Percentiles rank a stretch among this genome's conserved stretches.
These are phyloP conservation scores for Pollenia labialis DNA, from an alignment of 2,888 invertebrate genomes.

Conservation along the genomic window DNA sequence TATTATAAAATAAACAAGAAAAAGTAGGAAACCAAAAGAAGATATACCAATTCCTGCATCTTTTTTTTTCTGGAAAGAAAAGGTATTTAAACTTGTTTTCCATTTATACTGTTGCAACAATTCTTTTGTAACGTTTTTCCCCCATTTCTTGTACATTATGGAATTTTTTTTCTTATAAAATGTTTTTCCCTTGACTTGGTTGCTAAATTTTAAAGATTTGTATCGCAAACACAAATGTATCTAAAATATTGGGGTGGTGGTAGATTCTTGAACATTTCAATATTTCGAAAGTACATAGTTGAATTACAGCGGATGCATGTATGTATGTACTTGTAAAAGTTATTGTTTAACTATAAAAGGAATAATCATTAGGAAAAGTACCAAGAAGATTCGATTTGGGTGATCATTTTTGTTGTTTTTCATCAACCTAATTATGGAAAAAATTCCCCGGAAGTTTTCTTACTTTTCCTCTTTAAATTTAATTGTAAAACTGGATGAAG, in stretches of 20 bases:
- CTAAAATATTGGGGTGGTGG: background rate
- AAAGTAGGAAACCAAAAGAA: background rate
- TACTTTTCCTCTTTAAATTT: too few species aligned
- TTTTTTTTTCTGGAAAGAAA: constrained; percentile 13
- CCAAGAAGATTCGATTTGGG: too few species aligned
- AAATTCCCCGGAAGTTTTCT: too few species aligned
- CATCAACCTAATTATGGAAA: too few species aligned
- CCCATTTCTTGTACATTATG: background rate
- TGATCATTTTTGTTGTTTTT: too few species aligned
- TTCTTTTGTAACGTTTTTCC: constrained; percentile 13
- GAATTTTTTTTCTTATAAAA: background rate
- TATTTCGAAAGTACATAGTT: too few species aligned
- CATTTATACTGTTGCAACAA: background rate
- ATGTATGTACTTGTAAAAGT: too few species aligned
- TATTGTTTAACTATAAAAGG: too few species aligned
- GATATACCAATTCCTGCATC: constrained; percentile 30
- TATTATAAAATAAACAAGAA: constrained; percentile 1
- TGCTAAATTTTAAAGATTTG: constrained; percentile 67
- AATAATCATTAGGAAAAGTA: too few species aligned
- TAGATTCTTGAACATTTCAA: constrained; percentile 1
- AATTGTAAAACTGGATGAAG: too few species aligned
- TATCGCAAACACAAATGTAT: constrained; percentile 34
- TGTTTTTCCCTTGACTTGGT: constrained; percentile 39
- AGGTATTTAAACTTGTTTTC: constrained; percentile 36
- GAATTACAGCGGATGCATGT: too few species aligned